Conservation (phyloP, 2,888 invertebrate genomes). For the Rotaria sp. region DNA sequence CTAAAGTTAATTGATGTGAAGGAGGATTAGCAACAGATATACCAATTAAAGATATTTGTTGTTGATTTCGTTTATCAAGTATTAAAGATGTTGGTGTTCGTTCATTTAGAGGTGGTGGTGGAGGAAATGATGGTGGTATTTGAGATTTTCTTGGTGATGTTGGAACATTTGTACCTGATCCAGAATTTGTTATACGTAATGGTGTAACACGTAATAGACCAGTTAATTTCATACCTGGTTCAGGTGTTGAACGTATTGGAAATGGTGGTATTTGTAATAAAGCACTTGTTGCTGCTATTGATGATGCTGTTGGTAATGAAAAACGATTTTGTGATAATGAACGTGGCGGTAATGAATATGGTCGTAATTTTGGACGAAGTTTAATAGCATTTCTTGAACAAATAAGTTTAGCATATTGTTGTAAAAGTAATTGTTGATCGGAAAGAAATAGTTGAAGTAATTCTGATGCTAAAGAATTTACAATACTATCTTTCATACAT, state of each 20-base stretch:
- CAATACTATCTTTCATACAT: conserved; percentile 28
- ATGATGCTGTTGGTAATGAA: neutral
- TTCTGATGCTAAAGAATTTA: neutral
- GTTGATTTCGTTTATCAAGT: neutral
- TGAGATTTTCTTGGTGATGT: neutral
- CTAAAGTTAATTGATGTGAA: neutral
- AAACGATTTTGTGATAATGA: conserved; percentile 23
- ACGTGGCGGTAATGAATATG: conserved; percentile 8
- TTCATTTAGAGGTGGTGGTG: neutral
- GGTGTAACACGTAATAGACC: conserved; percentile 7
- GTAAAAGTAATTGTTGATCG: neutral
- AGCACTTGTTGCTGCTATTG: neutral
- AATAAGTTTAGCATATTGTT: neutral
- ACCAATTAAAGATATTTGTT: conserved; percentile 14
- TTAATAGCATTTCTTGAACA: neutral
- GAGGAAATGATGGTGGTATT: neutral
- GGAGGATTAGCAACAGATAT: neutral
- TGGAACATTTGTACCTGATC: neutral
- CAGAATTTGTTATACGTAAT: neutral
- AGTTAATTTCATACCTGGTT: neutral
- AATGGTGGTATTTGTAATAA: neutral
- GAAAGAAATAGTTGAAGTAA: conserved; percentile 5
- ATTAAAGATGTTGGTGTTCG: neutral
- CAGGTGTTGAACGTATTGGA: neutral
- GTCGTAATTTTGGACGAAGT: neutral